These are phyloP conservation scores for Gonatopus flavifemur DNA, from an alignment of 1,140 invertebrate species.

Conservation along the genomic window DNA sequence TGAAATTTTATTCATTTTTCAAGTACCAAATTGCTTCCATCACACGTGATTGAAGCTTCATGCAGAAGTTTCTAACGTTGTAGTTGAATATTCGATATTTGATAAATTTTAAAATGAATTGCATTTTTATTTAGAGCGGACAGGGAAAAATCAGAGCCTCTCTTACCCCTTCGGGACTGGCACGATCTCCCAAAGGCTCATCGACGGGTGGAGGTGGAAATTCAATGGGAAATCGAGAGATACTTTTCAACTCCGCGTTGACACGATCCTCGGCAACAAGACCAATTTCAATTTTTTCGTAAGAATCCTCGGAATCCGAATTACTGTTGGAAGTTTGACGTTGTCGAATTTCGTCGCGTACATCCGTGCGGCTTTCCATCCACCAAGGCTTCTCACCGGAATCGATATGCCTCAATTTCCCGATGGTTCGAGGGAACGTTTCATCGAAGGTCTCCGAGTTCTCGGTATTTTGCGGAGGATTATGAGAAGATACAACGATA, in stretches of 20 bases:
- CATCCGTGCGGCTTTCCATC: conserved; percentile 58
- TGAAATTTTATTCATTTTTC: too few species aligned
- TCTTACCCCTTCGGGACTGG: conserved; percentile 72
- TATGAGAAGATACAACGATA: conserved; percentile 25
- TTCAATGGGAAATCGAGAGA: conserved; percentile 45
- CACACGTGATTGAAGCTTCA: too few species aligned
- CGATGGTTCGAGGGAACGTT: conserved; percentile 23
- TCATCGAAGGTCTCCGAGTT: conserved; percentile 22
- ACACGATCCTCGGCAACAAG: conserved; percentile 26
- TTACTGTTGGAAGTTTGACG: conserved; percentile 44
- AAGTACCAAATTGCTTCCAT: too few species aligned
- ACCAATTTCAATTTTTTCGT: conserved; percentile 44
- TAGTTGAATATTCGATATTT: too few species aligned
- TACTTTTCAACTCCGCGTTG: conserved; percentile 16
- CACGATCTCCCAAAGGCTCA: conserved; percentile 72
- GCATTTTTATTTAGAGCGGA: too few species aligned
- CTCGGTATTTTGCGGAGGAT: conserved; percentile 6
- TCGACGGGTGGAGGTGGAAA: conserved; percentile 46
- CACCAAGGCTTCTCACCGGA: conserved; percentile 68
- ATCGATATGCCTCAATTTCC: conserved; percentile 62
- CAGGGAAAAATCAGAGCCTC: too few species aligned
- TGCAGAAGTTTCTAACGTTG: too few species aligned
- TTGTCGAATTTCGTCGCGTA: conserved; percentile 51
- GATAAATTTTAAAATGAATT: too few species aligned
- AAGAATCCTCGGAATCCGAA: conserved; percentile 50